A percentile compares a stretch with the other conserved stretches of the same genome.
phyloP scores from a whole-genome alignment of 2,888 invertebrate species.

The Hedychridium roseum region DNA sequence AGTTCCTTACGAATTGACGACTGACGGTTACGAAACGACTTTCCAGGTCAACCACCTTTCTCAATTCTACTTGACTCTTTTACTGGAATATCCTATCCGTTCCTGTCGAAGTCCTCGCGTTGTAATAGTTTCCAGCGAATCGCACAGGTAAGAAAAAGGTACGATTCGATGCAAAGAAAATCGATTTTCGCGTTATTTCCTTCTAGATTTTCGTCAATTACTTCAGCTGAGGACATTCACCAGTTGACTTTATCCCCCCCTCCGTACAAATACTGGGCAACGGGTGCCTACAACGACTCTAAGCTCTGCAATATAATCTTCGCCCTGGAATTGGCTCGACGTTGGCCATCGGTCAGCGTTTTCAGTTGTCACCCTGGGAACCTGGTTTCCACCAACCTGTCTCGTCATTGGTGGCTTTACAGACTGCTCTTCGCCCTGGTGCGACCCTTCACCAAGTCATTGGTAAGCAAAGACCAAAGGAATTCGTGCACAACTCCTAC shows the following conservation, averaged over 20 bases:
- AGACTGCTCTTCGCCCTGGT: slow-evolving; percentile 80
- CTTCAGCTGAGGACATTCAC: slow-evolving; percentile 49
- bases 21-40: slow-evolving; percentile 78
- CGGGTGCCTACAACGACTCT: slow-evolving; percentile 90
- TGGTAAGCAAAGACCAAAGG: slow-evolving; percentile 72
- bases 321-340: slow-evolving; percentile 78
- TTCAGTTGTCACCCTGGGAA: slow-evolving; percentile 92
- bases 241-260: slow-evolving; percentile 73
- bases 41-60: slow-evolving; percentile 90
- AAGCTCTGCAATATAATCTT: slow-evolving; percentile 90
- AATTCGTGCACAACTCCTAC: no score
- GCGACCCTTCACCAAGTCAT: slow-evolving; percentile 92
- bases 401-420: slow-evolving; percentile 87
- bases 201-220: slow-evolving; percentile 51
- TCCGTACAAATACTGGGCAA: slow-evolving; percentile 76
- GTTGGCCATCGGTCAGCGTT: slow-evolving; percentile 75
- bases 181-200: no score
- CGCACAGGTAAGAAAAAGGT: slow-evolving; percentile 76
- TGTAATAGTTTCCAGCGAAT: slow-evolving; percentile 88
- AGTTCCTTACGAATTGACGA: slow-evolving; percentile 74
- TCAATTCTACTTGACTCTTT: slow-evolving; percentile 79
- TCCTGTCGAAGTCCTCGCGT: slow-evolving; percentile 75
- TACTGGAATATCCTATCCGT: slow-evolving; percentile 75
- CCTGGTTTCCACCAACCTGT: slow-evolving; percentile 81
- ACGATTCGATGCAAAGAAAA: no score